Base-by-base conservation (phyloP, 2,797 vertebrate species). In the Hipposideros larvatus region DNA sequence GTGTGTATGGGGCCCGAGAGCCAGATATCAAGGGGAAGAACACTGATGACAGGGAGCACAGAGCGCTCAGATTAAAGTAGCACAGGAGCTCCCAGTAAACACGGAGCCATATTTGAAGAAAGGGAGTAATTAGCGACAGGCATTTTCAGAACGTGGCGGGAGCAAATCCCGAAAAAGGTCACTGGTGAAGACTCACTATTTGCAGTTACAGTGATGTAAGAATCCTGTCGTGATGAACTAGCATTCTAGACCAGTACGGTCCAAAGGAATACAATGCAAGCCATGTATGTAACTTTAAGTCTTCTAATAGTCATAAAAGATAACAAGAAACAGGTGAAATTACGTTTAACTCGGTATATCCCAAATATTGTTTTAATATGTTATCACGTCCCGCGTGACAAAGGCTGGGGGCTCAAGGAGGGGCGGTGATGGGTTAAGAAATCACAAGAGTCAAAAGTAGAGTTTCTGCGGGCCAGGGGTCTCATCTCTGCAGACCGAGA, bases 321-420 rank as follows among this genome's bases (percentile, higher is more conserved):
- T 83, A 90, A 85, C 85, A 87, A 71, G 70, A 93, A 94, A 34
- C 53, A 94, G 24, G 31, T 70, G 14, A 75, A 74, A 83, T 96
- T 53, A 41, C 66, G 59, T 61, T 92, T 83, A 74, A 78, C 31
- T 37, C 41, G 79, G 2, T 68, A 53, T 59, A 78, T 65, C 18
- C 6, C 57, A 89, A 92, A 63, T 79, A 43, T 70, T 31, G 46
- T 80, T 75, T 37, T 77, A 43, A 43, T 68, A 37, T 37, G 37
- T 37, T 37, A 37, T 37, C 37, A 37, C 2, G 2, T 37, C 37
- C 37, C 37, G 37, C 37, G 2, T 37, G 37, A 37, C 37, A 37
- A 37, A 37, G 37, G 37, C 37, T 37, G 37, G 37, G 37, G 37
- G 37, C 37, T 37, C 37, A 3, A 37, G 37, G 37, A 37, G 37